Evolutionary conservation across 2,113 vertebrate species (phyloP), one percentile per base, ranked within the genome.

Genomic region (Carettochelys insculpta): DNA sequence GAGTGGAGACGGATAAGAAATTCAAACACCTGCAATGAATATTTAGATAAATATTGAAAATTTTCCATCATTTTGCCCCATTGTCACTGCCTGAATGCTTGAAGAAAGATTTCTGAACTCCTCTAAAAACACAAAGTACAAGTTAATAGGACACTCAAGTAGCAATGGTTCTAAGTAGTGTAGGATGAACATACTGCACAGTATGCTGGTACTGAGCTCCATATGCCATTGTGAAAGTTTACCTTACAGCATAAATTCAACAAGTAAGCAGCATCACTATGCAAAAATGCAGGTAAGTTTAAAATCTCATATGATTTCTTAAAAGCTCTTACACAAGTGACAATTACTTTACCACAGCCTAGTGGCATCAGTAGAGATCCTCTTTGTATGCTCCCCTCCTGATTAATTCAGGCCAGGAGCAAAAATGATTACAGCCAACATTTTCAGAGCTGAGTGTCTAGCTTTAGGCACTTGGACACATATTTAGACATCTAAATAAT

Each of bases 1-100:
- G 99, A 98, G 89, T 99, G 99, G n/a, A 99, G 97, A n/a, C 98
- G 98, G 93, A 99, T 99, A 45, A 99, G 97, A 92, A 99, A 99
- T 89, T 99, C 99, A 97, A 99, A 99, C 86, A 99, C 98, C 99
- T 99, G 92, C 29, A 90, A 58, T 2, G 25, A 86, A 86, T 82
- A 25, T 80, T 65, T 68, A 77, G 27, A 71, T 43, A 86, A 10
- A 43, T n/a, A 31, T 5, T 71, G 56, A 16, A n/a, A 2, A 43
- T 48, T 47, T 77, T 29, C 53, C 10, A 16, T 25, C 12, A 80
- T 24, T 43, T 43, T 7, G n/a, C 25, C 71, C 41, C 12, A 45
- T 41, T 61, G 54, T 81, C 65, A 75, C n/a, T 43, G 34, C 38
- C 3, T 45, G 50, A 61, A 53, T 50, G 14, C 47, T 17, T 65